phyloP scores from a whole-genome alignment of 2,113 vertebrate species.

The Cromileptes altivelis region DNA sequence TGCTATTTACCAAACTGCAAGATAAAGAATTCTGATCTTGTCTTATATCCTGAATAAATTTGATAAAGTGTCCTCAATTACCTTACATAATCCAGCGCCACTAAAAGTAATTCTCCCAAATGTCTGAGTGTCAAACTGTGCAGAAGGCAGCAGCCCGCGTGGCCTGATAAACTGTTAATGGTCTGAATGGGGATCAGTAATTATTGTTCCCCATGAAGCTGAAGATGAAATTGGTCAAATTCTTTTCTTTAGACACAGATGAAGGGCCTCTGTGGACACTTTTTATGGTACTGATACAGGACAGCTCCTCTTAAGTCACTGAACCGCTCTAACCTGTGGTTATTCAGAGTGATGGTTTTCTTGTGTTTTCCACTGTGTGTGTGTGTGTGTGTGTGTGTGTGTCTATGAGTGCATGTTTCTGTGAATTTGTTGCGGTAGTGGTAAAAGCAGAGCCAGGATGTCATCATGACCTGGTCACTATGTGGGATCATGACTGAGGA shows the following conservation, averaged over 20 bases:
- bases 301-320: constrained; percentile 31
- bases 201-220: constrained; percentile 60
- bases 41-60: constrained; percentile 16
- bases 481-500: constrained; percentile 59
- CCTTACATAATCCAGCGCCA: constrained; percentile 36
- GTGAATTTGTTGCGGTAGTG: constrained; percentile 14
- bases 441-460: constrained; percentile 61
- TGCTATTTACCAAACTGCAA: not conserved
- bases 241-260: constrained; percentile 49
- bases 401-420: constrained; percentile 19
- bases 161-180: constrained; percentile 72
- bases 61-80: constrained; percentile 57
- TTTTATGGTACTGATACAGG: constrained; percentile 44
- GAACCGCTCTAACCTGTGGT: constrained; percentile 17
- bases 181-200: constrained; percentile 57
- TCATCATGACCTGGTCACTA: constrained; percentile 74
- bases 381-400: constrained; percentile 34
- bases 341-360: constrained; percentile 7
- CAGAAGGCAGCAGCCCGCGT: constrained; percentile 47
- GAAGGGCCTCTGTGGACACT: constrained; percentile 28
- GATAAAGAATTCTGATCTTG: not conserved
- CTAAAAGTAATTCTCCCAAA: constrained; percentile 32
- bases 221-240: constrained; percentile 45
- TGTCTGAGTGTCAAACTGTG: constrained; percentile 61
- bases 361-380: constrained; percentile 18